Conservation (phyloP, 2,888 invertebrate species). For the Augiades crinisus region DNA sequence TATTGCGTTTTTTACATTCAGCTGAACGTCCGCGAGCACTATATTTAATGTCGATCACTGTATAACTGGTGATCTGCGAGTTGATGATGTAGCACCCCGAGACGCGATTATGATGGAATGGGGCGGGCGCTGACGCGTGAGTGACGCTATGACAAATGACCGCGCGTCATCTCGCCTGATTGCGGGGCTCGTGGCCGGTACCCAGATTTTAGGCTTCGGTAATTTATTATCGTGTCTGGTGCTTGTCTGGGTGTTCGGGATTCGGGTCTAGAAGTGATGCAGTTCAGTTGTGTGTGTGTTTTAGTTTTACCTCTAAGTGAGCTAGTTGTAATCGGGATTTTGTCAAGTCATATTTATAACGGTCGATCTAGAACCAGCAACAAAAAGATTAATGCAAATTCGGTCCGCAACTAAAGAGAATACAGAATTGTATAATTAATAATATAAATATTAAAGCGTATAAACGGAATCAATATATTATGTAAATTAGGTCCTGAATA, state of each 20-base stretch:
- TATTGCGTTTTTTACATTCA: not conserved
- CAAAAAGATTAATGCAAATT: no score
- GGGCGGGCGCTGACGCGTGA: conserved; percentile 68
- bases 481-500: no score
- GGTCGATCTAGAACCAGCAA: no score
- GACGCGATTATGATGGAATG: conserved; percentile 56
- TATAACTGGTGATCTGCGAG: conserved; percentile 21
- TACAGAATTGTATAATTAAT: no score
- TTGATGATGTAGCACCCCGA: conserved; percentile 30
- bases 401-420: no score
- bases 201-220: conserved; percentile 15
- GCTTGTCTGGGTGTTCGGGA: conserved; percentile 5
- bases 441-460: no score
- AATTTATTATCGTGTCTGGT: conserved; percentile 18
- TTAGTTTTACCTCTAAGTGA: no score
- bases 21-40: not conserved
- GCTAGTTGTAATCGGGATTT: no score
- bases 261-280: not conserved
- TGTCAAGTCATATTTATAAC: no score
- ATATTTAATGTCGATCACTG: conserved; percentile 20
- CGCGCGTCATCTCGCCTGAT: conserved; percentile 45
- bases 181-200: not conserved
- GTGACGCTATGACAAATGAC: conserved; percentile 72
- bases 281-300: not conserved
- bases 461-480: no score